Evolutionary conservation across 2,888 invertebrate genomes (phyloP).

Genomic region (Loripinus fragilis): DNA sequence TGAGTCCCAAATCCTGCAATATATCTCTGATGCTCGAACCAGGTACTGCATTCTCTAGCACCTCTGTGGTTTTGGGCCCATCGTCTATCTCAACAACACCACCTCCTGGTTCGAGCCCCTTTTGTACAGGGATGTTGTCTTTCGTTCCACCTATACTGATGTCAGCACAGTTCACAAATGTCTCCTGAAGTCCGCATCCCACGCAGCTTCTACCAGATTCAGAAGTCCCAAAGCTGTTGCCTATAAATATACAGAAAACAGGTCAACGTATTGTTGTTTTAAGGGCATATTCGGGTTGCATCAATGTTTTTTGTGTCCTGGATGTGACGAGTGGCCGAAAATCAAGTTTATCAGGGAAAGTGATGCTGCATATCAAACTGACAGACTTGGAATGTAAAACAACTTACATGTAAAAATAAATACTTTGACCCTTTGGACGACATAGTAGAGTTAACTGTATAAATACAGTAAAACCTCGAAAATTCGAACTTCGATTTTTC

Average conservation of each 20-base stretch:
- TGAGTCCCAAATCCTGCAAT: neutral
- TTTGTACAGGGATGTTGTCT: constrained; percentile 36
- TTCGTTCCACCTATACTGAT: constrained; percentile 42
- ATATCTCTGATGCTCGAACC: neutral
- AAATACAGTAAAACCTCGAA: too few relatives aligned
- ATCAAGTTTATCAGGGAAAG: too few relatives aligned
- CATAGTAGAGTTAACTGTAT: too few relatives aligned
- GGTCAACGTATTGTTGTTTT: too few relatives aligned
- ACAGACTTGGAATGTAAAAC: too few relatives aligned
- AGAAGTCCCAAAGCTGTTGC: constrained; percentile 49
- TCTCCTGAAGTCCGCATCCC: constrained; percentile 54
- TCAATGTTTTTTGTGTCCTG: too few relatives aligned
- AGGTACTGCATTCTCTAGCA: neutral
- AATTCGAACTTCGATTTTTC: too few relatives aligned
- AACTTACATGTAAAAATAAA: too few relatives aligned
- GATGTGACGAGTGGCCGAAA: too few relatives aligned
- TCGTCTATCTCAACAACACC: neutral
- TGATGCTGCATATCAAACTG: too few relatives aligned
- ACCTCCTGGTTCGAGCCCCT: neutral
- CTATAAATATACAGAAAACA: constrained; percentile 10
- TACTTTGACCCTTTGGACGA: too few relatives aligned
- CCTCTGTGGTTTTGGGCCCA: neutral
- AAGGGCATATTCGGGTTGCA: too few relatives aligned
- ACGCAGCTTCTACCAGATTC: constrained; percentile 38
- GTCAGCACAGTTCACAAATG: constrained; percentile 56